Conservation (phyloP, 2,797 vertebrate genomes). For the Manis javanica region DNA sequence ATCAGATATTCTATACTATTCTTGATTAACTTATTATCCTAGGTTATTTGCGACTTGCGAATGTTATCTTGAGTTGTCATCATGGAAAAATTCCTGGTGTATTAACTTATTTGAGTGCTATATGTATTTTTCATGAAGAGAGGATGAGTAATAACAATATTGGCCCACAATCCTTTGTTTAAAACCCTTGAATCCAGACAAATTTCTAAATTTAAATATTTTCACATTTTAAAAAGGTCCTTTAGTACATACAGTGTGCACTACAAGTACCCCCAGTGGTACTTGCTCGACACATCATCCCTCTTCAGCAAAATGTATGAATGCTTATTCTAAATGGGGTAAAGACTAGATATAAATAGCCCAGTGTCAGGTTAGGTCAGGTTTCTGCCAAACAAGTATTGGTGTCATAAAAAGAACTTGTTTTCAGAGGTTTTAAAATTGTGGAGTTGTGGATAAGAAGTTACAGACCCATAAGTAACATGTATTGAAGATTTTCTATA, state of each 20-base stretch:
- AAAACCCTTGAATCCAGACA: not conserved
- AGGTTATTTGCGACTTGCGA: not conserved
- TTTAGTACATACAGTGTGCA: not conserved
- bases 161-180: not conserved
- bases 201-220: not conserved
- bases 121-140: not conserved
- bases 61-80: not conserved
- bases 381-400: not conserved
- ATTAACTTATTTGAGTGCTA: not conserved
- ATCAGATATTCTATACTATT: not conserved
- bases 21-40: constrained; percentile 1
- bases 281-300: not conserved
- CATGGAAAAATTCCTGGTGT: not conserved
- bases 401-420: not conserved
- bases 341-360: not conserved
- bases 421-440: constrained; percentile 24
- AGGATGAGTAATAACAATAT: not conserved
- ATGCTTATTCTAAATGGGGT: not conserved
- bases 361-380: not conserved
- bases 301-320: not conserved
- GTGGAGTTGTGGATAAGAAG: not conserved
- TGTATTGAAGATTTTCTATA: not conserved
- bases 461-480: not conserved
- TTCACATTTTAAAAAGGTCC: not conserved
- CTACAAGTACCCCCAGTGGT: fast-evolving